phyloP scores from a whole-genome alignment of 2,113 vertebrate genomes.

The Bettongia penicillata region DNA sequence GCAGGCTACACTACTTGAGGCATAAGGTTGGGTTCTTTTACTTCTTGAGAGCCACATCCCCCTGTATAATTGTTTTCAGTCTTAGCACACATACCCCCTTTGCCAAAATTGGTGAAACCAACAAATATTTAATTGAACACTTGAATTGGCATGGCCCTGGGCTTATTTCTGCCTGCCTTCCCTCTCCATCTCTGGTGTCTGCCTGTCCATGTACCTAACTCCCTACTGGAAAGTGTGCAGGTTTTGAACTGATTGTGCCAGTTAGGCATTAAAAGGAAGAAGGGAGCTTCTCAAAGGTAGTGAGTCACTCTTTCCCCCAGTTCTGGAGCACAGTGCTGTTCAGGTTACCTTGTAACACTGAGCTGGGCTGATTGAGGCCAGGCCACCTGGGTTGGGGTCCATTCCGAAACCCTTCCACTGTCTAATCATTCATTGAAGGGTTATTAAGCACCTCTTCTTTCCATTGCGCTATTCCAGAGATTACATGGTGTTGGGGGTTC shows the following conservation, averaged over 20 bases:
- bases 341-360: not conserved
- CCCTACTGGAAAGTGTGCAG: constrained; percentile 28
- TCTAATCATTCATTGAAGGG: constrained; percentile 41
- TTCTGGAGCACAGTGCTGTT: constrained; percentile 36
- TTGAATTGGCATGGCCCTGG: not conserved
- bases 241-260: constrained; percentile 57
- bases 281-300: not conserved
- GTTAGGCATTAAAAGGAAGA: constrained; percentile 39
- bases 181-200: not conserved
- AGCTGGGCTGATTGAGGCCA: not conserved
- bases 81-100: not conserved
- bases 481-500: not conserved
- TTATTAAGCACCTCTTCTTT: constrained; percentile 60
- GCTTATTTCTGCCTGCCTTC: not conserved
- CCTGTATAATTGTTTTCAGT: no score
- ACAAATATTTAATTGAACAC: not conserved
- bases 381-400: no score
- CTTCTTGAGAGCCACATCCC: not conserved
- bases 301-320: constrained; percentile 10
- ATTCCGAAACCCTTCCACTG: not conserved
- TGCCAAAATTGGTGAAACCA: not conserved
- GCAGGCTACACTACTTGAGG: not conserved
- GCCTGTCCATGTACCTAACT: constrained; percentile 26
- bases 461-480: not conserved
- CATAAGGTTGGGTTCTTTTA: not conserved